phyloP scores from a whole-genome alignment of 2,888 invertebrate species.

The Chloroclysta siterata region DNA sequence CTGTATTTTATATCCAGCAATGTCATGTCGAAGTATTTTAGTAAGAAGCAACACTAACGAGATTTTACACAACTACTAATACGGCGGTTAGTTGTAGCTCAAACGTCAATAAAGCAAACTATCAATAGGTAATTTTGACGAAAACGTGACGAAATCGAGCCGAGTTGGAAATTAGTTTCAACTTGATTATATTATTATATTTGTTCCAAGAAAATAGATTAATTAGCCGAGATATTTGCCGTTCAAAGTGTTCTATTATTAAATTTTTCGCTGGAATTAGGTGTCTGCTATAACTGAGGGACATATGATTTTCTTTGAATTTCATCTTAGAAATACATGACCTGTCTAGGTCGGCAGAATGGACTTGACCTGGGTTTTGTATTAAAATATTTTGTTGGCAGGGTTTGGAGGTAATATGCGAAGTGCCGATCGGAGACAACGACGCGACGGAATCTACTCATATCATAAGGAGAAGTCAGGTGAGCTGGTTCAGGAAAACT shows the following conservation, averaged over 20 bases:
- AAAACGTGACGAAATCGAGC: constrained; percentile 6
- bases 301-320: too few relatives aligned
- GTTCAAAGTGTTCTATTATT: too few relatives aligned
- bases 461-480: constrained; percentile 57
- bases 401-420: constrained; percentile 60
- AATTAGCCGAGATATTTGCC: neutral
- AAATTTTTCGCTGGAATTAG: too few relatives aligned
- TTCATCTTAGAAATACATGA: neutral
- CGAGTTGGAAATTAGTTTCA: constrained; percentile 1
- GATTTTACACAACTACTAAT: too few relatives aligned
- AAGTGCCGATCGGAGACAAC: constrained; percentile 60
- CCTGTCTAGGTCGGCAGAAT: neutral
- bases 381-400: constrained; percentile 34
- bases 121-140: constrained; percentile 5
- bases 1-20: too few relatives aligned
- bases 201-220: neutral
- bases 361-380: neutral
- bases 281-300: too few relatives aligned
- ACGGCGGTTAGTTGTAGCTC: too few relatives aligned
- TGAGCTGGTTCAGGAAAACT: constrained; percentile 28
- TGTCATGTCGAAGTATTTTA: too few relatives aligned
- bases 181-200: constrained; percentile 5
- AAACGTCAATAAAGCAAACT: too few relatives aligned
- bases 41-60: neutral
- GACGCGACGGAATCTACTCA: constrained; percentile 46